phyloP scores from a whole-genome alignment of 2,797 vertebrate species.

The Numenius phaeopus region DNA sequence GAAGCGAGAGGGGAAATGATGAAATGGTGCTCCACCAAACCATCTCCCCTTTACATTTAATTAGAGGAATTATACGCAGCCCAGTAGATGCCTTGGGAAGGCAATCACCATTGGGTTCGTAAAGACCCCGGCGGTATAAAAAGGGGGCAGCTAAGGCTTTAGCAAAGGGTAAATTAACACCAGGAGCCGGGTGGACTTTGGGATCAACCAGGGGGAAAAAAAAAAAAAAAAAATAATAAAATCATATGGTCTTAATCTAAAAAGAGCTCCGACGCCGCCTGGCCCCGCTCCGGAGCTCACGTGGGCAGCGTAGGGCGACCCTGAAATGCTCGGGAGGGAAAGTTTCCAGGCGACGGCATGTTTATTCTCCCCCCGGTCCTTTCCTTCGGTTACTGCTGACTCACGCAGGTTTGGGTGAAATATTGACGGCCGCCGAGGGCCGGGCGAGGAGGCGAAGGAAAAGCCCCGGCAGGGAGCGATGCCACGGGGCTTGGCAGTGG shows the following conservation, averaged over 20 bases:
- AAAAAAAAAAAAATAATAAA: neutral
- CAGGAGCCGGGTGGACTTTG: constrained; percentile 35
- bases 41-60: constrained; percentile 80
- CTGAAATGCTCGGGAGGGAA: constrained; percentile 15
- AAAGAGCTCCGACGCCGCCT: neutral
- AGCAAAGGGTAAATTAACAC: constrained; percentile 48
- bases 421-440: neutral
- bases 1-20: constrained; percentile 74
- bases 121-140: constrained; percentile 44
- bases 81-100: constrained; percentile 76
- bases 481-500: constrained; percentile 71
- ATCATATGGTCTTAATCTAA: neutral
- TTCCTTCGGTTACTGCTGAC: constrained; percentile 70
- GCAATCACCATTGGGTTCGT: constrained; percentile 59
- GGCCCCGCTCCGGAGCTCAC: neutral
- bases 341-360: constrained; percentile 33
- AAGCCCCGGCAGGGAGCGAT: constrained; percentile 58
- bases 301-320: neutral
- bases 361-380: constrained; percentile 33
- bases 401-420: constrained; percentile 61
- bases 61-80: constrained; percentile 80
- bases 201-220: neutral
- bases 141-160: constrained; percentile 26
- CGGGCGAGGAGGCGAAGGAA: constrained; percentile 54
- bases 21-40: constrained; percentile 75